Evolutionary conservation across 2,797 vertebrate species (phyloP).

Genomic region (Tamandua tetradactyla): DNA sequence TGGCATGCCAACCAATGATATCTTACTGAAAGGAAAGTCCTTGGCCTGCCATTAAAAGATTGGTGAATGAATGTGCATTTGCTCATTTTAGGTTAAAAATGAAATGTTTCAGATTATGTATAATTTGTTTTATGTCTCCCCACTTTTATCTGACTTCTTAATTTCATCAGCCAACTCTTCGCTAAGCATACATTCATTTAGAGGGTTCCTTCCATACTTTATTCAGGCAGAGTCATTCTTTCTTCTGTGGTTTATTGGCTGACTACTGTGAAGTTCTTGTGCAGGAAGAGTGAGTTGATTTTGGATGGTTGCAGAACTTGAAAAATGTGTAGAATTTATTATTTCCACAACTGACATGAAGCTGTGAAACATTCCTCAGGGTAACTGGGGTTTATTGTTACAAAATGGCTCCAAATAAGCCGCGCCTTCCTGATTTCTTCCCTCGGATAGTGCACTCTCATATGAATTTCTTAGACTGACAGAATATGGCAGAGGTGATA

Average conservation of each 20-base stretch:
- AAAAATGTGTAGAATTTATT: background rate
- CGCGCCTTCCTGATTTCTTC: background rate
- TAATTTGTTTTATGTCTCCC: background rate
- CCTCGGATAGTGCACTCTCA: background rate
- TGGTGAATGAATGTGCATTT: background rate
- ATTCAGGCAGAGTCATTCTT: background rate
- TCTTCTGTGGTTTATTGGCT: background rate
- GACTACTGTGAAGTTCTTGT: background rate
- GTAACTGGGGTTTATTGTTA: background rate
- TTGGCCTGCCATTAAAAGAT: conserved; percentile 13
- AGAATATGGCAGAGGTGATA: background rate
- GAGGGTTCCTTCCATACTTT: background rate
- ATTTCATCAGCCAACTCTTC: background rate
- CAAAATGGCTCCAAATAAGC: background rate
- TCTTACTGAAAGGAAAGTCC: background rate
- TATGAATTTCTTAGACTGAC: background rate
- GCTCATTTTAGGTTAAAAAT: background rate
- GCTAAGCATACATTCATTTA: background rate
- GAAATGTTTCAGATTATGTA: background rate
- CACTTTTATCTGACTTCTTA: background rate
- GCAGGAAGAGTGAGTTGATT: background rate
- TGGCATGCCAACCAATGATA: background rate
- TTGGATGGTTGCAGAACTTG: background rate
- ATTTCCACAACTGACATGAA: background rate
- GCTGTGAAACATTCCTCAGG: background rate